Evolutionary conservation across 2,113 vertebrate species (phyloP).

Genomic region (Tetrax tetrax): DNA sequence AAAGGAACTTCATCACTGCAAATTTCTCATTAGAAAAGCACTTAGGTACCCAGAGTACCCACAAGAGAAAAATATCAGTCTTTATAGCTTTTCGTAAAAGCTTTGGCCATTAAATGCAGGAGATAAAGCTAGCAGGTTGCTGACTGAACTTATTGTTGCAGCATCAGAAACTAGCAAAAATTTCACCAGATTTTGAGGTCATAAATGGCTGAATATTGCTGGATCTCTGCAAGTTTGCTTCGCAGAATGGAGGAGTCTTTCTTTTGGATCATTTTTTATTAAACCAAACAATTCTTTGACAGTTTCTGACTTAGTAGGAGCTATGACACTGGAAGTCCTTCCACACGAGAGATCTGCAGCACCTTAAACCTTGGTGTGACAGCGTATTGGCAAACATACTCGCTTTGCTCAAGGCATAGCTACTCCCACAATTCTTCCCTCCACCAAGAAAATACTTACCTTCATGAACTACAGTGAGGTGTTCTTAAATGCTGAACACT

Average conservation of each 20-base stretch:
- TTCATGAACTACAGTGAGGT: background rate
- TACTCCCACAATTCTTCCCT: background rate
- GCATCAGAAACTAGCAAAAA: background rate
- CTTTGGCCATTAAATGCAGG: background rate
- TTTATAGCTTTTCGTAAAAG: background rate
- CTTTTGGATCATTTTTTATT: background rate
- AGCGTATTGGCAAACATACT: background rate
- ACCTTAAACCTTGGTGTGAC: background rate
- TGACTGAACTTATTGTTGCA: background rate
- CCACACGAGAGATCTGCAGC: background rate
- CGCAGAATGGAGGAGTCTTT: background rate
- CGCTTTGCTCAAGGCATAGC: background rate
- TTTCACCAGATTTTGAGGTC: background rate
- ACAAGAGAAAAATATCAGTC: background rate
- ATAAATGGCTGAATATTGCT: background rate
- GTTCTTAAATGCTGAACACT: background rate
- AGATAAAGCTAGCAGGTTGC: background rate
- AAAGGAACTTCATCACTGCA: background rate
- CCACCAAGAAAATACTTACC: background rate
- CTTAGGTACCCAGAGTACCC: background rate
- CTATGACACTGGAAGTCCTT: accelerated
- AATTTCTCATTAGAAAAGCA: background rate
- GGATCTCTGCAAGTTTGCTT: background rate
- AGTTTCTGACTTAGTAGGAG: background rate
- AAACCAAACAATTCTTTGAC: background rate